phyloP scores from a whole-genome alignment of 2,888 invertebrate genomes.

The Cremastobaeus sp. region DNA sequence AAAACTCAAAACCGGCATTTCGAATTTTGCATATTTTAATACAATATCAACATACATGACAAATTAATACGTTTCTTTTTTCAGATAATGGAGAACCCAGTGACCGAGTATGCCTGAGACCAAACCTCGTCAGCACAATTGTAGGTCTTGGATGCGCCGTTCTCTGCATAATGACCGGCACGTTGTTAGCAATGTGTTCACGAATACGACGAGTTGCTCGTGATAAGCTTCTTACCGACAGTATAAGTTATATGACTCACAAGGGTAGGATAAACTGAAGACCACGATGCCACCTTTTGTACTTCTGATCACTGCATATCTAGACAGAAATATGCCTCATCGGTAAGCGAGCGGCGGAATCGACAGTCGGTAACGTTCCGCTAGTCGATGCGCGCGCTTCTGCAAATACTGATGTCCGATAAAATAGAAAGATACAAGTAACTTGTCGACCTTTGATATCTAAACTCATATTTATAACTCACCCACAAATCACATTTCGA shows the following conservation, averaged over 20 bases:
- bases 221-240: constrained; percentile 75
- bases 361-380: constrained; percentile 20
- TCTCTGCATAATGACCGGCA: constrained; percentile 85
- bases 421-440: constrained; percentile 14
- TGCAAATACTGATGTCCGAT: constrained; percentile 21
- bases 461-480: constrained; percentile 26
- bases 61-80: too few species aligned
- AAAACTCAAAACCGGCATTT: too few species aligned
- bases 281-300: constrained; percentile 23
- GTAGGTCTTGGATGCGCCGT: constrained; percentile 84
- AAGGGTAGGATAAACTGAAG: constrained; percentile 76
- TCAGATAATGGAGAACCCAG: constrained; percentile 64
- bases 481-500: constrained; percentile 30
- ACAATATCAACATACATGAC: too few species aligned
- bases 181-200: constrained; percentile 87
- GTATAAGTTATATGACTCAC: constrained; percentile 78
- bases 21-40: too few species aligned
- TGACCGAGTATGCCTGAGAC: constrained; percentile 81
- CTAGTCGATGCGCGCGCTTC: constrained; percentile 4
- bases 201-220: constrained; percentile 82
- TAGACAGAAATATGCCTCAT: constrained; percentile 21
- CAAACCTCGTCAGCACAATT: constrained; percentile 83
- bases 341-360: constrained; percentile 19
- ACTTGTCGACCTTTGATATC: constrained; percentile 20
- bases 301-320: constrained; percentile 32